Conservation (phyloP, 2,888 invertebrate genomes). For the Nomada ferruginata region DNA sequence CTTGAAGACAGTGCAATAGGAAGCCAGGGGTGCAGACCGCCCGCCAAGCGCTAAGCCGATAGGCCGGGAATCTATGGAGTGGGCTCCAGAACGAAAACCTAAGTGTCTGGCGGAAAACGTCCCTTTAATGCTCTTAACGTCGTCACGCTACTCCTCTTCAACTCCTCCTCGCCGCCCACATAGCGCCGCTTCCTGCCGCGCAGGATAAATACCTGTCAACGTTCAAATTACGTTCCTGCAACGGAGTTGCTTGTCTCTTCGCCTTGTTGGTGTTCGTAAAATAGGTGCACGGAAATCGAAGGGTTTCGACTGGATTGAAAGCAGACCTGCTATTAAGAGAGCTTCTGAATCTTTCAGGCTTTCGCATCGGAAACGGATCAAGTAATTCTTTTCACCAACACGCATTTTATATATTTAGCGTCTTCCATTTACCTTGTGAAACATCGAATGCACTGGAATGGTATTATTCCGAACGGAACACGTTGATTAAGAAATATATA, state of each 20-base stretch:
- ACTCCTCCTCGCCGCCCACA: slow-evolving; percentile 55
- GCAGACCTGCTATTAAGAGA: no score
- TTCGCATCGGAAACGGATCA: neutral
- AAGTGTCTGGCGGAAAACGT: slow-evolving; percentile 82
- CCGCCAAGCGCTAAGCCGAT: slow-evolving; percentile 82
- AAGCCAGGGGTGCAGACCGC: slow-evolving; percentile 75
- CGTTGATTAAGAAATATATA: no score
- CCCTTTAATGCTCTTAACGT: slow-evolving; percentile 83
- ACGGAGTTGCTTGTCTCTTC: slow-evolving; percentile 27
- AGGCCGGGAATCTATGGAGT: slow-evolving; percentile 81
- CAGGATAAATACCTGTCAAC: slow-evolving; percentile 80
- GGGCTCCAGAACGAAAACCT: slow-evolving; percentile 78
- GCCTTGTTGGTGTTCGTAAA: neutral
- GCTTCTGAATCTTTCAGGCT: no score
- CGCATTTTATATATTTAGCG: no score
- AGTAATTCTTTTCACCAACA: no score
- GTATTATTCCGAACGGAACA: no score
- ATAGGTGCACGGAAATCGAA: slow-evolving; percentile 33
- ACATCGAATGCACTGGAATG: no score
- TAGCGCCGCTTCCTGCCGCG: slow-evolving; percentile 75
- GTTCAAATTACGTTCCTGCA: slow-evolving; percentile 75
- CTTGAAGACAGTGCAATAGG: slow-evolving; percentile 56
- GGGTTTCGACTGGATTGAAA: neutral
- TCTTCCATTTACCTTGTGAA: no score
- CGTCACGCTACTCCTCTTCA: slow-evolving; percentile 74